Percentiles rank a stretch among this genome's conserved stretches.
phyloP scores from a whole-genome alignment of 2,797 vertebrate species.

The Clarias platycephalus region DNA sequence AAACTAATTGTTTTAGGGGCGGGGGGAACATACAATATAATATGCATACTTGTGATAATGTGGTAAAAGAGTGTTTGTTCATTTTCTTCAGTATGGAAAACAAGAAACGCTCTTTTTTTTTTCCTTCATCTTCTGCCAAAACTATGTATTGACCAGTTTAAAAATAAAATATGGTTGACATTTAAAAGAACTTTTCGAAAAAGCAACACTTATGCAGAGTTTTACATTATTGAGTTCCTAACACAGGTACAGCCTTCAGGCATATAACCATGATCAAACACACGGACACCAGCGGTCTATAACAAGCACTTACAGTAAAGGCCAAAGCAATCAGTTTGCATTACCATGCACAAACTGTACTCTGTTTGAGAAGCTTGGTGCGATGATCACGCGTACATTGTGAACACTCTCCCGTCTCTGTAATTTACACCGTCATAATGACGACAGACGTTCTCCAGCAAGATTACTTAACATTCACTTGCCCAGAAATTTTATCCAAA shows the following conservation, averaged over 20 bases:
- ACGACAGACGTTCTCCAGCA: background rate
- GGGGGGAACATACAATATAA: background rate
- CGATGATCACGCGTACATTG: background rate
- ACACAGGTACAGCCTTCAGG: background rate
- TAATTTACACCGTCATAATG: background rate
- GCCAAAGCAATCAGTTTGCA: slow-evolving; percentile 3
- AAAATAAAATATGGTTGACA: background rate
- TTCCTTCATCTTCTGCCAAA: background rate
- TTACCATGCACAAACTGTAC: background rate
- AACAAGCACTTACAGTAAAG: slow-evolving; percentile 12
- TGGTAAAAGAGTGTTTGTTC: background rate
- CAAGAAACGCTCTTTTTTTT: background rate
- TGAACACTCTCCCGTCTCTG: background rate
- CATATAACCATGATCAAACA: background rate
- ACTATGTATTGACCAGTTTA: background rate
- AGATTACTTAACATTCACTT: background rate
- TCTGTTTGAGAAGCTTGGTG: background rate
- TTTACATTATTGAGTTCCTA: background rate
- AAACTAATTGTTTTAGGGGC: background rate
- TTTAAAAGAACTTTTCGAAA: background rate
- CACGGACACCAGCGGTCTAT: background rate
- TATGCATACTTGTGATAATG: background rate
- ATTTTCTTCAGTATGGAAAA: background rate
- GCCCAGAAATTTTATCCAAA: background rate
- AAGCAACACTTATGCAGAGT: background rate